Conservation (phyloP, 2,888 invertebrate species). For the Tetrapedia diversipes region DNA sequence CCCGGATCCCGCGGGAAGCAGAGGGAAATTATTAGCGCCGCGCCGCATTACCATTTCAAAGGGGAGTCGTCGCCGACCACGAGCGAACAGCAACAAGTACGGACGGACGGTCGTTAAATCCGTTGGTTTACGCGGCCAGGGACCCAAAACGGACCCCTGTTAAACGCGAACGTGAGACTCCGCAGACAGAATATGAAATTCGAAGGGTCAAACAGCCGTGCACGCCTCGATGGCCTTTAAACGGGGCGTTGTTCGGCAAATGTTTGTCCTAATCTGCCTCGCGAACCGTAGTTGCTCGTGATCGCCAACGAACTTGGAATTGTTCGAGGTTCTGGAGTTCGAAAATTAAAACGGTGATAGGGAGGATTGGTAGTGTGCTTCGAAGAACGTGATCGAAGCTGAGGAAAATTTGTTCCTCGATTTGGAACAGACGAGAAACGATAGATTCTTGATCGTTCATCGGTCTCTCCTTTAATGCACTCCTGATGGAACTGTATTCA, state of each 20-base stretch:
- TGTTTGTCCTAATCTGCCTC: neutral
- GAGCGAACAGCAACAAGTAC: constrained; percentile 49
- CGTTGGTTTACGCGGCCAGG: constrained; percentile 13
- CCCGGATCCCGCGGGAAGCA: neutral
- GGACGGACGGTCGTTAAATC: constrained; percentile 43
- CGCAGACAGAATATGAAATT: constrained; percentile 8
- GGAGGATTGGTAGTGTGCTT: neutral
- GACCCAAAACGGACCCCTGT: constrained; percentile 2
- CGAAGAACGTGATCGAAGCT: no score
- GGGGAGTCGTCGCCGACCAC: neutral
- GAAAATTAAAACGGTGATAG: neutral
- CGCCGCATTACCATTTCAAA: constrained; percentile 55
- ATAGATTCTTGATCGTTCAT: no score
- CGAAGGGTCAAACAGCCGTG: neutral
- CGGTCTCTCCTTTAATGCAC: no score
- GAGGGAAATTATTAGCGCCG: constrained; percentile 40
- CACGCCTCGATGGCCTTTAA: neutral
- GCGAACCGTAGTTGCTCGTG: neutral
- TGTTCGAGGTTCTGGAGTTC: neutral
- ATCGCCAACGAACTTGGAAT: neutral
- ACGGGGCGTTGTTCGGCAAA: neutral
- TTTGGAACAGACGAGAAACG: no score
- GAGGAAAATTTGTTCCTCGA: no score
- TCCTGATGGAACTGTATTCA: no score
- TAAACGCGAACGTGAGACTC: constrained; percentile 5